Percentiles rank a stretch among this genome's conserved stretches.
These are phyloP conservation scores for Isotomurus palustris DNA, from an alignment of 2,888 invertebrate species.

Conservation along the genomic window DNA sequence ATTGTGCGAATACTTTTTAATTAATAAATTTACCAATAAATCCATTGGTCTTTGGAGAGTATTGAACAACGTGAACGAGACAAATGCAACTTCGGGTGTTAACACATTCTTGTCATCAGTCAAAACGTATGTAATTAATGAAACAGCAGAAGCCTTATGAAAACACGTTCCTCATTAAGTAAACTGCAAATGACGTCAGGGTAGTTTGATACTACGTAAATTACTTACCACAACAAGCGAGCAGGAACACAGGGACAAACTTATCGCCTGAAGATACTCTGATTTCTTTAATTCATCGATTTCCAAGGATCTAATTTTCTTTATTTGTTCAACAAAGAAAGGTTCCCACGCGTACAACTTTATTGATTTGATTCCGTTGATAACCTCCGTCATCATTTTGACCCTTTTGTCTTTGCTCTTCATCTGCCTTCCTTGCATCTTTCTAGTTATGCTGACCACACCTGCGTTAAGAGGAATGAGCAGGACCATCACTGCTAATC, in stretches of 20 bases:
- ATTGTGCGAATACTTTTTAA: no score
- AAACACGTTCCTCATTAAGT: no score
- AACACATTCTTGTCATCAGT: conserved; percentile 65
- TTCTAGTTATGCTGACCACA: conserved; percentile 53
- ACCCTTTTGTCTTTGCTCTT: conserved; percentile 57
- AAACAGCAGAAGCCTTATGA: conserved; percentile 60
- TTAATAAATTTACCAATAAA: conserved; percentile 62
- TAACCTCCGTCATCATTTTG: conserved; percentile 57
- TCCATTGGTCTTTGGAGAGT: conserved; percentile 80
- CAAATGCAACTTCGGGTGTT: conserved; percentile 77
- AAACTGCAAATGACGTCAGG: conserved; percentile 5
- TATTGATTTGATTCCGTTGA: conserved; percentile 55
- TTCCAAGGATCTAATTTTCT: conserved; percentile 53
- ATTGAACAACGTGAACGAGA: conserved; percentile 80
- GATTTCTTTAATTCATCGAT: conserved; percentile 52
- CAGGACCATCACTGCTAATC: conserved; percentile 56
- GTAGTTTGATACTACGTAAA: conserved; percentile 2
- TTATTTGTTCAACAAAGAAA: conserved; percentile 52
- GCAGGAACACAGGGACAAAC: conserved; percentile 52
- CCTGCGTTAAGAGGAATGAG: conserved; percentile 55
- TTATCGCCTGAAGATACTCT: conserved; percentile 50
- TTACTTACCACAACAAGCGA: conserved; percentile 53
- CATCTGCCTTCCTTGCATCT: conserved; percentile 54
- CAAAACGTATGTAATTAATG: conserved; percentile 77
- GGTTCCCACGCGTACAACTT: conserved; percentile 56